Base-by-base conservation (phyloP, 2,888 invertebrate genomes). In the Drosophila mulleri region DNA sequence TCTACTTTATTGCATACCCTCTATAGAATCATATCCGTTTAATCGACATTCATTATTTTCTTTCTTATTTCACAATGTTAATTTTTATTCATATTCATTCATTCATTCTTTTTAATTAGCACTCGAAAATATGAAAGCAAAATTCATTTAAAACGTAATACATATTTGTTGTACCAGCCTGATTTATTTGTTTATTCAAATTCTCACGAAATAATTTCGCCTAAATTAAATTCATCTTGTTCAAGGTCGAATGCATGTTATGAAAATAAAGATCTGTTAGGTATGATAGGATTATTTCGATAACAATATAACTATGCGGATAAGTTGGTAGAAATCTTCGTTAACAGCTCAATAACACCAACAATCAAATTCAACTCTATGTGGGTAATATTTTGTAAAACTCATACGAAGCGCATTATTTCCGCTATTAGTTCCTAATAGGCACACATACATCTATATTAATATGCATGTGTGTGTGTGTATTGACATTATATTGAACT, bases 381-480 rank as follows among this genome's bases (percentile, higher is more conserved):
- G 26, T 41, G 53, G 6, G 47, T 37, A 52, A 32, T 50, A 61
- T 56, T 57, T 66, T 78, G 20, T 74, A 53, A 35, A 77, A 65
- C 23, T 61, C 56, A 64, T 16, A 69, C 71, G 63, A 60, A 68
- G 83, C 83, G 67, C 80, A 83, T 85, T 83, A 85, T 82, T 88
- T 88, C 83, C 69, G 81, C 82, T 79, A 86, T 84, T 88, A 84
- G 84, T 84, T 84, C 84, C 84, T 84, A 87, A 86, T 67, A 66
- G 57, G 67, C 61, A 75, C 82, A 63, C 62, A 87, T 62, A 75
- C 69, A 81, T 66, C 60, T 65, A 67, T 50, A 82, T 88, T 66
- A 9, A 71, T 62, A 44, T 59, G 39, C 23, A 61, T 75, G 48
- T 59, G 65, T 35, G 32, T 18, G 32, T 32, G 35, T 35, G 14